phyloP scores from a whole-genome alignment of 2,888 invertebrate species.

The Apamea sordens region DNA sequence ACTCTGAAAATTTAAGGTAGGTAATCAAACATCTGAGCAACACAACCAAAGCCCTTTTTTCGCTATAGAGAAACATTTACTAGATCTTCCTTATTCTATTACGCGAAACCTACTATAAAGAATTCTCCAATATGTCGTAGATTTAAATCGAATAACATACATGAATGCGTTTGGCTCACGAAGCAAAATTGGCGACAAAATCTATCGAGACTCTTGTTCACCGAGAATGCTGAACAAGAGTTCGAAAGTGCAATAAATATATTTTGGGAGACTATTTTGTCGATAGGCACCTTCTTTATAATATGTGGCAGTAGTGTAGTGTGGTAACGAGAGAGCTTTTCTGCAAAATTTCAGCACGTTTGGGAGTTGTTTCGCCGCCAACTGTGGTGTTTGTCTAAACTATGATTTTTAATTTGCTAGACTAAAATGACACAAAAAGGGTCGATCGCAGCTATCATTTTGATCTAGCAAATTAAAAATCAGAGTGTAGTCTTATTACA shows the following conservation, averaged over 20 bases:
- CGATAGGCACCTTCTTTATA: slow-evolving; percentile 1
- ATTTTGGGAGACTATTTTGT: slow-evolving; percentile 10
- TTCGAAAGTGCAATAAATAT: slow-evolving; percentile 33
- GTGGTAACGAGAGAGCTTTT: background rate
- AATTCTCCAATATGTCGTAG: slow-evolving; percentile 32
- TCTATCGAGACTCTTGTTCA: slow-evolving; percentile 25
- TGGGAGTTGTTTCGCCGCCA: background rate
- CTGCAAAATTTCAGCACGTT: background rate
- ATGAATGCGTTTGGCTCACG: slow-evolving; percentile 49
- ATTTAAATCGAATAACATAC: slow-evolving; percentile 49
- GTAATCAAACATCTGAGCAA: background rate
- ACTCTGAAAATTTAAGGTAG: no score
- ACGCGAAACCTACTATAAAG: background rate
- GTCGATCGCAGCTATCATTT: no score
- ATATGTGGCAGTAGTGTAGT: background rate
- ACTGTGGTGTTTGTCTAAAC: background rate
- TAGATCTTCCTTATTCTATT: slow-evolving; percentile 4
- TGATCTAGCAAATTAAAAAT: no score
- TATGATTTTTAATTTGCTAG: no score
- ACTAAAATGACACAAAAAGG: background rate
- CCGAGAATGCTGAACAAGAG: slow-evolving; percentile 22
- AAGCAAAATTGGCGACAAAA: slow-evolving; percentile 43
- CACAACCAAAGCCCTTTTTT: background rate
- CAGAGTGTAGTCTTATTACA: no score
- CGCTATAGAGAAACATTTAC: background rate